phyloP scores from a whole-genome alignment of 2,888 invertebrate genomes.

The Drosophila barbarae region DNA sequence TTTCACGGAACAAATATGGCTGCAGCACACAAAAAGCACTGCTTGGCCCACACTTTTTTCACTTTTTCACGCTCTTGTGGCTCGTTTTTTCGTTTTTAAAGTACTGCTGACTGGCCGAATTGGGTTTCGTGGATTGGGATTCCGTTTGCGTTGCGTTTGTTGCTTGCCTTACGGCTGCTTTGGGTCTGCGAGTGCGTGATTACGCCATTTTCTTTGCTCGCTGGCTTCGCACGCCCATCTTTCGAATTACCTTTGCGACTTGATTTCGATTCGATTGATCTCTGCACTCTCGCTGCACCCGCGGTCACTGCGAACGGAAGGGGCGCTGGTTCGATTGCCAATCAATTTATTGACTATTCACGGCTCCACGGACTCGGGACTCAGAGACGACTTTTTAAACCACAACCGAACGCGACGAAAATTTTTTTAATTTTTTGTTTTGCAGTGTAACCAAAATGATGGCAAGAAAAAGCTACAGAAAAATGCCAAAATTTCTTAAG shows the following conservation, averaged over 20 bases:
- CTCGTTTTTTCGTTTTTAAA: conserved; percentile 50
- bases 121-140: conserved; percentile 50
- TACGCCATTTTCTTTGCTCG: conserved; percentile 71
- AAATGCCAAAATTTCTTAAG: too few relatives aligned
- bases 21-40: conserved; percentile 56
- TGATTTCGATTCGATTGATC: conserved; percentile 21
- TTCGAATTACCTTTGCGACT: conserved; percentile 61
- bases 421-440: too few relatives aligned
- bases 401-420: too few relatives aligned
- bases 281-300: conserved; percentile 26
- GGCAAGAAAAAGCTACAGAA: too few relatives aligned
- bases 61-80: conserved; percentile 51
- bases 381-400: conserved; percentile 26
- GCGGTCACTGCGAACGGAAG: conserved; percentile 33
- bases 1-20: conserved; percentile 71
- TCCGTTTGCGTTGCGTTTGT: conserved; percentile 68
- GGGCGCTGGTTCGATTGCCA: conserved; percentile 16
- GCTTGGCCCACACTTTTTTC: conserved; percentile 58
- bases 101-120: conserved; percentile 68
- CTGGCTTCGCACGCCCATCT: conserved; percentile 65
- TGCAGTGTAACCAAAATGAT: too few relatives aligned
- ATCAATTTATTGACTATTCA: conserved; percentile 46
- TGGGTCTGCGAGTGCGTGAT: conserved; percentile 66
- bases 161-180: conserved; percentile 34
- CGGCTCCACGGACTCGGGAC: conserved; percentile 18